Percentiles rank a stretch among this genome's conserved stretches.
phyloP scores from a whole-genome alignment of 2,888 invertebrate species.

The Leptinotarsa tumamoca region DNA sequence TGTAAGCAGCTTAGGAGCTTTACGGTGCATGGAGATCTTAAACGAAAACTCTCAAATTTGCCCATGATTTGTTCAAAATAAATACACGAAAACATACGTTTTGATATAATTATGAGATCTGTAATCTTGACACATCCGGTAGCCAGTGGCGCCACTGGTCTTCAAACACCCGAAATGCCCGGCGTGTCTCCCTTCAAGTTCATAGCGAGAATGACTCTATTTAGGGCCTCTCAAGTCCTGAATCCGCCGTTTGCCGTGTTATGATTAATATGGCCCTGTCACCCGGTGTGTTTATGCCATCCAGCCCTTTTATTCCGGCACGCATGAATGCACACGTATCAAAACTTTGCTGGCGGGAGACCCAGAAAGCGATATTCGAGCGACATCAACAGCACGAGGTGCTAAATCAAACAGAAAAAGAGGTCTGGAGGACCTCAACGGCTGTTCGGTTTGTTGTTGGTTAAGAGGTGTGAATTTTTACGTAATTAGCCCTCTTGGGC shows the following conservation, averaged over 20 bases:
- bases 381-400: slow-evolving; percentile 42
- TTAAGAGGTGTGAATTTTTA: slow-evolving; percentile 45
- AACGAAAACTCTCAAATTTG: too few relatives aligned
- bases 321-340: slow-evolving; percentile 66
- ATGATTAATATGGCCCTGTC: slow-evolving; percentile 64
- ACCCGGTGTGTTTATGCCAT: slow-evolving; percentile 61
- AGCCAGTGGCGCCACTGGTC: slow-evolving; percentile 28
- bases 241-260: slow-evolving; percentile 58
- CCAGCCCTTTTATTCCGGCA: slow-evolving; percentile 64
- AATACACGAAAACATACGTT: too few relatives aligned
- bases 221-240: slow-evolving; percentile 57
- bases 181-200: slow-evolving; percentile 36
- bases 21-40: too few relatives aligned
- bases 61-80: too few relatives aligned
- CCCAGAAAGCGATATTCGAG: slow-evolving; percentile 43
- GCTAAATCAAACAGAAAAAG: slow-evolving; percentile 46
- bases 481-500: slow-evolving; percentile 7
- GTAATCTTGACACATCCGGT: not conserved
- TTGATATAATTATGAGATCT: not conserved
- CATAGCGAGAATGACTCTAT: slow-evolving; percentile 56
- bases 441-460: slow-evolving; percentile 44
- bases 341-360: slow-evolving; percentile 64
- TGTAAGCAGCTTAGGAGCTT: not conserved
- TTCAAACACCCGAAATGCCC: slow-evolving; percentile 10
- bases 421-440: slow-evolving; percentile 41